Conservation (phyloP, 2,797 vertebrate genomes). For the Kryptopterus vitreolus region DNA sequence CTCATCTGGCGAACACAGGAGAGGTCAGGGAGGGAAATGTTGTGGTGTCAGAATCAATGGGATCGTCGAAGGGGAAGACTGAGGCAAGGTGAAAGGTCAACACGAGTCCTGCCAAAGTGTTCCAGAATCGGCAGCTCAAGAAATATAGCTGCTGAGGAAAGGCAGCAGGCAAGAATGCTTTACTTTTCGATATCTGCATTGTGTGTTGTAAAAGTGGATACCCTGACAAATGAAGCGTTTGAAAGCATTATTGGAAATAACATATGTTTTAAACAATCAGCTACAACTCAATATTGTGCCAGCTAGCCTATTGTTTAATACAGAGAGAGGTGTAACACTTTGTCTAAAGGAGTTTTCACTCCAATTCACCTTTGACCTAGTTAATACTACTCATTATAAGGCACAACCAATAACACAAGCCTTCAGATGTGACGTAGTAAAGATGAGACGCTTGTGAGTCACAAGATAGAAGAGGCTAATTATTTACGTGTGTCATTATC, state of each 20-base stretch:
- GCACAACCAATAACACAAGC: background rate
- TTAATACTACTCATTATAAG: background rate
- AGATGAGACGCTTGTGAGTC: too few species aligned
- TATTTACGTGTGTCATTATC: background rate
- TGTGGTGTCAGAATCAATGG: constrained; percentile 65
- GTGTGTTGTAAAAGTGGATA: constrained; percentile 6
- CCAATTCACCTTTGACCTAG: background rate
- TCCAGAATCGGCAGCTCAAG: background rate
- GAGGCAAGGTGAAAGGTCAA: constrained; percentile 15
- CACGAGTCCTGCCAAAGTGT: constrained; percentile 8
- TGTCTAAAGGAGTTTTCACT: background rate
- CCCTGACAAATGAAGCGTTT: too few species aligned
- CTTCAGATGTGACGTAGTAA: background rate
- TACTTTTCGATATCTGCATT: constrained; percentile 27
- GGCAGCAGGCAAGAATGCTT: background rate
- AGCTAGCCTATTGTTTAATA: background rate
- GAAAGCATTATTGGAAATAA: too few species aligned
- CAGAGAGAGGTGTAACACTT: background rate
- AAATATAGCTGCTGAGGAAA: background rate
- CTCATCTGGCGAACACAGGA: background rate
- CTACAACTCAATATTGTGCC: background rate
- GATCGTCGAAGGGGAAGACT: constrained; percentile 49
- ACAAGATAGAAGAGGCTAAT: background rate
- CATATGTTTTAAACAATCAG: background rate
- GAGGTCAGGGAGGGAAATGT: constrained; percentile 57